Evolutionary conservation across 2,888 invertebrate species (phyloP), one percentile per base, ranked within the genome.

Genomic region (Cylloceria caligata): DNA sequence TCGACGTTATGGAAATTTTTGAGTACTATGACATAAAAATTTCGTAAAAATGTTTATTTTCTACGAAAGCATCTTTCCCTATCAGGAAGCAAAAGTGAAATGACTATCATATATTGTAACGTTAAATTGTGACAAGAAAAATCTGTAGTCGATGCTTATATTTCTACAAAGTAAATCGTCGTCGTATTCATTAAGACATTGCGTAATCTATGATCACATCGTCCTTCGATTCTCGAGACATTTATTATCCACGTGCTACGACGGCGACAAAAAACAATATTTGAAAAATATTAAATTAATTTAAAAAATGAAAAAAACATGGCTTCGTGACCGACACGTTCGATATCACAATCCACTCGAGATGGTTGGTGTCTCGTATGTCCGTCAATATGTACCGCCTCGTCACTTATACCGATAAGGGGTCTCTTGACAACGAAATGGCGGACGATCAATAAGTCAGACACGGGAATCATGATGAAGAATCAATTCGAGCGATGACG

Each of bases 401-500:
- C 64, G 68, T 73, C 69, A 49, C 69, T 71, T 71, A 68, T 78
- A 71, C 86, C 82, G 90, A 89, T 89, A 90, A 90, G 87, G 84
- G 81, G 85, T 83, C 86, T 84, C 84, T 83, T 74, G 86, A 83
- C 82, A 87, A 87, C 86, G 88, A 89, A 88, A 84, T 84, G 81
- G 81, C 83, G 85, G 83, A 81, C 67, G 80, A 19, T 16, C 57
- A 52, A 49, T 34, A 47, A 74, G 65, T 62, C 69, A 65, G 65
- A 71, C 60, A 52, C 47, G 74, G 42, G 49, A 34, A 42, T 47
- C 34, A 47, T 42, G 69, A 71, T 75, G 75, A 75, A 39, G 75
- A 19, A 83, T 85, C 84, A 83, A 88, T 85, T 88, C 81, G 67
- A 80, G 80, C 82, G 86, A 86, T 90, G 89, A 90, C 88, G 90